A percentile compares a stretch with the other conserved stretches of the same genome.
Conservation (phyloP, 2,888 invertebrate genomes). For the Gari tellinella region DNA sequence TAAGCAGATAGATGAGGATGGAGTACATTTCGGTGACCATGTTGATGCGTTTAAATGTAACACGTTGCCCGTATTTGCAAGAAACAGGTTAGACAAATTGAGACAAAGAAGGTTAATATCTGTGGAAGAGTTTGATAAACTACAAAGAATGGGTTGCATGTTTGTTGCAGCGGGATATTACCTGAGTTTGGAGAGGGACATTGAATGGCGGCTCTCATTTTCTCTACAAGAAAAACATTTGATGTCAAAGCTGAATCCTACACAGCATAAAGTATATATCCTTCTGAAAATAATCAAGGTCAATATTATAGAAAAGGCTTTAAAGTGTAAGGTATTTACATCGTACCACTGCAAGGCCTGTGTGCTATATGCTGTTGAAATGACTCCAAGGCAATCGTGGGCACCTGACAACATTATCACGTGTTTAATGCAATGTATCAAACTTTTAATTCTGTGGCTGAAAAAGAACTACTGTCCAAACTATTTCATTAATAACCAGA, state of each 20-base stretch:
- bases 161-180: too few relatives aligned
- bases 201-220: slow-evolving; percentile 32
- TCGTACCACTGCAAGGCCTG: slow-evolving; percentile 8
- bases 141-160: too few relatives aligned
- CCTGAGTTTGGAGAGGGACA: too few relatives aligned
- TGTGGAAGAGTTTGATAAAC: too few relatives aligned
- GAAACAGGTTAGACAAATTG: too few relatives aligned
- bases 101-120: too few relatives aligned
- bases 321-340: neutral
- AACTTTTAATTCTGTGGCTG: neutral
- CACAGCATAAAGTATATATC: slow-evolving; percentile 27
- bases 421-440: neutral
- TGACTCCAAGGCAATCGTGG: neutral
- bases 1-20: too few relatives aligned
- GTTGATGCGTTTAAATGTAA: too few relatives aligned
- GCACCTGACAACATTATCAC: neutral
- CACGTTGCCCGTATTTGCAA: too few relatives aligned
- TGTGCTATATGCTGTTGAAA: neutral
- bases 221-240: slow-evolving; percentile 19
- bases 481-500: slow-evolving; percentile 3
- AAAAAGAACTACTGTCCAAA: slow-evolving; percentile 5
- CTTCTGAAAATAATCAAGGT: slow-evolving; percentile 27
- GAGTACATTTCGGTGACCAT: too few relatives aligned
- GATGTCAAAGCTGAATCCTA: slow-evolving; percentile 23
- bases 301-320: slow-evolving; percentile 1